phyloP scores from a whole-genome alignment of 2,888 invertebrate species.

The Acheta domesticus region DNA sequence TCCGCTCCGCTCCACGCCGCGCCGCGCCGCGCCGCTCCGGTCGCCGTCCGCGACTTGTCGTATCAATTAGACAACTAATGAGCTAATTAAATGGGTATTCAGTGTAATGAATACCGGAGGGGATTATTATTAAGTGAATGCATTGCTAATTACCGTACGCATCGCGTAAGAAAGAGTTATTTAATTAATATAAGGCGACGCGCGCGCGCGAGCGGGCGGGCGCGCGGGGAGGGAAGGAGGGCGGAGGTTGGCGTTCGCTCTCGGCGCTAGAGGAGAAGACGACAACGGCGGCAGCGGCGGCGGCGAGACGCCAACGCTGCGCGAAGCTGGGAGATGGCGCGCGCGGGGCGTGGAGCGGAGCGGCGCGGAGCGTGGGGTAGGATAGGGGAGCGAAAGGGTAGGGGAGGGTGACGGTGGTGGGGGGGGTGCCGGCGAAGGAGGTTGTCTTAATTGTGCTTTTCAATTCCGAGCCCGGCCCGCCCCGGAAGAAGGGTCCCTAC shows the following conservation, averaged over 20 bases:
- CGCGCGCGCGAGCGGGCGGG: constrained; percentile 28
- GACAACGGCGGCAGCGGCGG: background rate
- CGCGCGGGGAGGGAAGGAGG: background rate
- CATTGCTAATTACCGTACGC: constrained; percentile 37
- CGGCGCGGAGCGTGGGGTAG: background rate
- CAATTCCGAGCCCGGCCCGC: constrained; percentile 31
- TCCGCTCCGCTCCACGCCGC: background rate
- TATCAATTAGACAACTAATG: constrained; percentile 54
- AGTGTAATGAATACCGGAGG: constrained; percentile 50
- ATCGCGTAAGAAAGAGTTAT: constrained; percentile 37
- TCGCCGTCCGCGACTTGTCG: constrained; percentile 38
- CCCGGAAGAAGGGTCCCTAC: too few species aligned
- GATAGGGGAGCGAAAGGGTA: background rate
- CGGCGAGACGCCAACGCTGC: background rate
- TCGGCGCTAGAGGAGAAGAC: too few species aligned
- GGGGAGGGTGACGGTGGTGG: background rate
- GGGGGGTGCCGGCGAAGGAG: background rate
- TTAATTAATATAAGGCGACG: constrained; percentile 38
- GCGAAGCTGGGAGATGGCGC: background rate
- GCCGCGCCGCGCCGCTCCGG: background rate
- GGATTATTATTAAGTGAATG: constrained; percentile 44
- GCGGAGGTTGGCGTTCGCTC: background rate
- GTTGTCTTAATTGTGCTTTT: constrained; percentile 37
- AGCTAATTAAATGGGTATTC: constrained; percentile 55
- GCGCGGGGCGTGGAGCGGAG: background rate